These are phyloP conservation scores for Drosophila chauvacae DNA, from an alignment of 1,140 invertebrate species.

Conservation along the genomic window DNA sequence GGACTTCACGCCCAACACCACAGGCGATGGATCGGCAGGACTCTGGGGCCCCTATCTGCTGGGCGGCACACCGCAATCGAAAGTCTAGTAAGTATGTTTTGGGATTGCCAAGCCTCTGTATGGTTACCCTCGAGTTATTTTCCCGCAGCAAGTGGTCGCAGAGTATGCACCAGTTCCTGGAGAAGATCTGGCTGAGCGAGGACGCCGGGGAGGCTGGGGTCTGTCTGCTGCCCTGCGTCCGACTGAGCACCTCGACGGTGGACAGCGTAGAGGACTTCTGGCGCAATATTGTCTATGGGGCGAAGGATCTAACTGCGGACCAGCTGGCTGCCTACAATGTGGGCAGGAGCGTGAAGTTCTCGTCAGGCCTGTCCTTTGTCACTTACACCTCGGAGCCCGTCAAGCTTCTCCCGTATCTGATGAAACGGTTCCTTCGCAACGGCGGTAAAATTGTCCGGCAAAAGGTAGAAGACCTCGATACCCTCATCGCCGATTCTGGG, in stretches of 20 bases:
- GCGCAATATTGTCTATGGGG: conserved; percentile 87
- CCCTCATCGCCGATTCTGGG: conserved; percentile 84
- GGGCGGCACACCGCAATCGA: conserved; percentile 86
- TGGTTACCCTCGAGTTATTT: not conserved
- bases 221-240: conserved; percentile 86
- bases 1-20: conserved; percentile 89
- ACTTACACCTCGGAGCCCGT: conserved; percentile 87
- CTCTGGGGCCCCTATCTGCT: conserved; percentile 90
- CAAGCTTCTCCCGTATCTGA: conserved; percentile 87
- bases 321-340: conserved; percentile 85
- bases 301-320: conserved; percentile 83
- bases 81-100: conserved; percentile 86
- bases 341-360: conserved; percentile 85
- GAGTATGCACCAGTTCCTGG: conserved; percentile 87
- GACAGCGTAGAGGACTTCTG: conserved; percentile 83
- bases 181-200: conserved; percentile 87
- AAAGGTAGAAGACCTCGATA: conserved; percentile 86
- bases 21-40: conserved; percentile 91
- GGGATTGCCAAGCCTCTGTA: too few species aligned
- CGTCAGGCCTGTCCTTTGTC: conserved; percentile 86
- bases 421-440: conserved; percentile 86
- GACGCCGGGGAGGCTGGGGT: conserved; percentile 86
- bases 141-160: conserved; percentile 87
- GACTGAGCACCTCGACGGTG: conserved; percentile 83
- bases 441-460: conserved; percentile 86